Conservation (phyloP, 2,888 invertebrate species). For the Caenorhabditis uteleia region DNA sequence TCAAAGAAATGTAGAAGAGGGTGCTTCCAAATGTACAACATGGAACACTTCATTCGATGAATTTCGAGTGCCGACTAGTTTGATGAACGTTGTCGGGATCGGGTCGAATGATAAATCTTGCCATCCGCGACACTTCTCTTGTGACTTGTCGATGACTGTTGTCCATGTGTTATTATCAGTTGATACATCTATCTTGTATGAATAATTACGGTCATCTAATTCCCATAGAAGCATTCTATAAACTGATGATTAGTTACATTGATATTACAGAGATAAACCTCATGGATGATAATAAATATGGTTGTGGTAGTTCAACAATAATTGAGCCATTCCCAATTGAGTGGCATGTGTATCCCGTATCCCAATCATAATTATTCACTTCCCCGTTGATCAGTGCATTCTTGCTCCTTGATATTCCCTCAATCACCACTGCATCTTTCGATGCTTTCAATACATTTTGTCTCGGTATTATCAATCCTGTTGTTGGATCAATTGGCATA, state of each 20-base stretch:
- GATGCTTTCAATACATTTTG: no score
- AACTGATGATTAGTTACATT: neutral
- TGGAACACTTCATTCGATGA: constrained; percentile 75
- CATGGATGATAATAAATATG: constrained; percentile 88
- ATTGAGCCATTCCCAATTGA: constrained; percentile 85
- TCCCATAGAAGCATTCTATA: constrained; percentile 88
- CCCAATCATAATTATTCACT: constrained; percentile 71
- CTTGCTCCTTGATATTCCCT: constrained; percentile 90
- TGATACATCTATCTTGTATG: constrained; percentile 73
- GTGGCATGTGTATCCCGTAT: constrained; percentile 69
- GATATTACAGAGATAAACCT: constrained; percentile 72
- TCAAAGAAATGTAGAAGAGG: constrained; percentile 4
- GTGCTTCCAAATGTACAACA: constrained; percentile 36
- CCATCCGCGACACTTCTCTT: constrained; percentile 88
- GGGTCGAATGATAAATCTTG: constrained; percentile 86
- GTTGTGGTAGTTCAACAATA: constrained; percentile 92
- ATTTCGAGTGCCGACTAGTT: constrained; percentile 93
- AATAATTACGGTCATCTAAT: constrained; percentile 76
- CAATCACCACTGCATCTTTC: constrained; percentile 92
- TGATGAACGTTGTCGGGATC: constrained; percentile 87
- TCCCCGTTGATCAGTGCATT: constrained; percentile 96
- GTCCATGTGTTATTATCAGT: constrained; percentile 71
- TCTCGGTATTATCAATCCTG: constrained; percentile 82
- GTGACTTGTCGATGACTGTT: constrained; percentile 84
- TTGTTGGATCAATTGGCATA: constrained; percentile 73